Conservation (phyloP, 2,113 vertebrate genomes). For the Pachycephala philippinensis region DNA sequence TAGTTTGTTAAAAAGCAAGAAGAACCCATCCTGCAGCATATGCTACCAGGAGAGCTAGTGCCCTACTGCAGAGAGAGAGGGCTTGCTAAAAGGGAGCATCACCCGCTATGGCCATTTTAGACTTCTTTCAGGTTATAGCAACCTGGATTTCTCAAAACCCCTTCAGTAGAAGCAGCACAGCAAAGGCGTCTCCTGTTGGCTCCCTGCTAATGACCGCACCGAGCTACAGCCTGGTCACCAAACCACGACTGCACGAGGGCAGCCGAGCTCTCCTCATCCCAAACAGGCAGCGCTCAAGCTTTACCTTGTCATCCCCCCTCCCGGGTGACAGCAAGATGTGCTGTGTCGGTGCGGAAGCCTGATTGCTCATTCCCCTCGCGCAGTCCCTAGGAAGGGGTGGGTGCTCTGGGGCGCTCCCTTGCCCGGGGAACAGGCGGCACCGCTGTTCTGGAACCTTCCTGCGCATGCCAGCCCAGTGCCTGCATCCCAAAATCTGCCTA, state of each 20-base stretch:
- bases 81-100: background rate
- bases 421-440: background rate
- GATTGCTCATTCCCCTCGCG: background rate
- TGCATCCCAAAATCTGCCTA: background rate
- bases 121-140: background rate
- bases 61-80: background rate
- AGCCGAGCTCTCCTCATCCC: background rate
- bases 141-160: background rate
- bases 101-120: background rate
- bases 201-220: background rate
- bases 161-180: background rate
- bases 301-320: background rate
- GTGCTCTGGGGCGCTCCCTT: background rate
- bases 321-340: background rate
- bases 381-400: background rate
- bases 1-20: background rate
- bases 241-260: background rate
- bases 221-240: background rate
- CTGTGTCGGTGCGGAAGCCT: background rate
- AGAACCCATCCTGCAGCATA: background rate
- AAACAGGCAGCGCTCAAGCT: background rate
- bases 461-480: background rate
- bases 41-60: background rate
- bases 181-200: background rate
- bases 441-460: conserved; percentile 68